Conservation (phyloP, 2,888 invertebrate genomes). For the Caenorhabditis sp. region DNA sequence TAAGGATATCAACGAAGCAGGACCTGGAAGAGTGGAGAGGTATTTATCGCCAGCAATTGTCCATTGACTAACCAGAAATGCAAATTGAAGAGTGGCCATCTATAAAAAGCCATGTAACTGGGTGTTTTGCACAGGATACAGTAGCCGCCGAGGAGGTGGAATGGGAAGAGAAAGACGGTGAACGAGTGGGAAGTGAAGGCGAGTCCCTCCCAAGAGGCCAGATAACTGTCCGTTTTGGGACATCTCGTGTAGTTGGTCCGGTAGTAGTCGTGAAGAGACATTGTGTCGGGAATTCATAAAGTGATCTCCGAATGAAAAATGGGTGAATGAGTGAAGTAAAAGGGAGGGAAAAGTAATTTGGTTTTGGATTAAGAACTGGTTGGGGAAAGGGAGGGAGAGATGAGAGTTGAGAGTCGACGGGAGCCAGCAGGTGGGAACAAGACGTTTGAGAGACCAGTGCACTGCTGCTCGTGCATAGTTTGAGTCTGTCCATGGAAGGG, state of each 20-base stretch:
- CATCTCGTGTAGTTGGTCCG: constrained; percentile 38
- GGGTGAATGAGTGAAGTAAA: background rate
- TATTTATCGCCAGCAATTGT: background rate
- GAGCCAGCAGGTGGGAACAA: background rate
- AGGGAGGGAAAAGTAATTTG: constrained; percentile 10
- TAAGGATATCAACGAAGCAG: constrained; percentile 34
- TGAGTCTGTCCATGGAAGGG: background rate
- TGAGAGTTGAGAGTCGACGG: background rate
- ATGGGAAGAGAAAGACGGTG: constrained; percentile 27
- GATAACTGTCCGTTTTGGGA: constrained; percentile 8
- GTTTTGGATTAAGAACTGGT: background rate
- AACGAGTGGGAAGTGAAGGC: constrained; percentile 36
- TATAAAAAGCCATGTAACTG: constrained; percentile 41
- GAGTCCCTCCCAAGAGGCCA: constrained; percentile 32
- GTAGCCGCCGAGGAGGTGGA: constrained; percentile 43
- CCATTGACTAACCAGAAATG: constrained; percentile 33
- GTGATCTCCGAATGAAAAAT: too few species aligned
- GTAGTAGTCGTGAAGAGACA: constrained; percentile 34
- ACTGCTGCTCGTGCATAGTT: background rate
- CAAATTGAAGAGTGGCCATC: constrained; percentile 47
- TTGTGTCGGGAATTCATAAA: constrained; percentile 1
- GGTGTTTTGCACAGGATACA: constrained; percentile 46
- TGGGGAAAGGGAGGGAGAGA: background rate
- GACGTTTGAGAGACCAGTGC: too few species aligned
- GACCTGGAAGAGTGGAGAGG: constrained; percentile 28